These are phyloP conservation scores for Megaceryle torquata DNA, from an alignment of 2,113 vertebrate genomes.

Conservation along the genomic window DNA sequence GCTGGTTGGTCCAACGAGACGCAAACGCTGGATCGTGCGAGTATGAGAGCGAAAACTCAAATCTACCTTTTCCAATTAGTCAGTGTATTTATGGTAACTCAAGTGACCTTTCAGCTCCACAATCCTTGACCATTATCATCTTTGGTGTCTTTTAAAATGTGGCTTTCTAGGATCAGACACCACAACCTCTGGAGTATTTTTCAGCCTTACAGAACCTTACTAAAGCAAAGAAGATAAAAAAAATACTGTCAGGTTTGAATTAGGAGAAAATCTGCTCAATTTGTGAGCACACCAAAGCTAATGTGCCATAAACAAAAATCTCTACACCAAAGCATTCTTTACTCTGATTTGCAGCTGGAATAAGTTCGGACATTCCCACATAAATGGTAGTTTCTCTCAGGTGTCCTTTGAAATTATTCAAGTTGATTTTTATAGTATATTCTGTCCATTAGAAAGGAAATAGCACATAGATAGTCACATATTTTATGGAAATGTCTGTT, in stretches of 20 bases:
- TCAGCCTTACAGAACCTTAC: not conserved
- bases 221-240: not conserved
- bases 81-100: not conserved
- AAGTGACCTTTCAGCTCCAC: not conserved
- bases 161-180: not conserved
- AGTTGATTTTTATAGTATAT: not conserved
- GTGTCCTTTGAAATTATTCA: not conserved
- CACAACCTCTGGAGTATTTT: not conserved
- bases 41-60: not conserved
- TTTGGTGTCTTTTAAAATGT: not conserved
- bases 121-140: not conserved
- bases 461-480: not conserved
- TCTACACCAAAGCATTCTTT: not conserved
- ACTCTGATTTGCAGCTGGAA: not conserved
- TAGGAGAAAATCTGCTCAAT: not conserved
- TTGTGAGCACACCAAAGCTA: not conserved
- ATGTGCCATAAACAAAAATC: not conserved
- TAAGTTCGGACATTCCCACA: not conserved
- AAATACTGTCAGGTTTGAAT: not conserved
- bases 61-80: not conserved
- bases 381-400: not conserved
- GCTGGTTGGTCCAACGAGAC: not conserved
- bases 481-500: not conserved
- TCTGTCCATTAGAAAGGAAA: slow-evolving; percentile 9
- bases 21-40: fast-evolving